phyloP scores from a whole-genome alignment of 2,113 vertebrate genomes.

The Smithornis capensis region DNA sequence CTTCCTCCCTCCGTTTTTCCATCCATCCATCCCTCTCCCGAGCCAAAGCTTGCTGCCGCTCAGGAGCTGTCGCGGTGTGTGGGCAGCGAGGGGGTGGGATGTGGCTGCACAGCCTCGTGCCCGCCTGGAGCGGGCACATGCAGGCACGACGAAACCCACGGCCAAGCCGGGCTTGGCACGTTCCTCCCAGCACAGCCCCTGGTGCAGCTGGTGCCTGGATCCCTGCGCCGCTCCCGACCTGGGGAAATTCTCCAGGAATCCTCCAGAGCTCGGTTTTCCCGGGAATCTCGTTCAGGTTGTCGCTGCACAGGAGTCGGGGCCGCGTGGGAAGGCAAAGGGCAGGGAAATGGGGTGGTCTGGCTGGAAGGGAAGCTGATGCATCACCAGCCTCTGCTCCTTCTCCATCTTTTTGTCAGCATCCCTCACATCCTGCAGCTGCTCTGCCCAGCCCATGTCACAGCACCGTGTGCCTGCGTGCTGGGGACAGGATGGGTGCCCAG shows the following conservation, averaged over 20 bases:
- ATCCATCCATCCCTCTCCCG: not conserved
- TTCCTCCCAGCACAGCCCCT: not conserved
- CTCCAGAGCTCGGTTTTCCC: not conserved
- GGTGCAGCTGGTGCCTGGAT: not conserved
- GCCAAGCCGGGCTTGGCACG: not conserved
- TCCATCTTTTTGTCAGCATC: not conserved
- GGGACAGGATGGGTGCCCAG: not conserved
- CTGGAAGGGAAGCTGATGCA: not conserved
- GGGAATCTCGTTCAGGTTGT: not conserved
- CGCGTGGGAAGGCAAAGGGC: not conserved
- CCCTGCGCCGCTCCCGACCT: not conserved
- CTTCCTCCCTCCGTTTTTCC: not conserved
- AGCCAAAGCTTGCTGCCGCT: not conserved
- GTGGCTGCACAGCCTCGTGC: not conserved
- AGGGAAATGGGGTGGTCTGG: not conserved
- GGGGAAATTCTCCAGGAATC: not conserved
- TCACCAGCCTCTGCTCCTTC: not conserved
- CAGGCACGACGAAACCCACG: not conserved
- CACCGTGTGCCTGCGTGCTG: not conserved
- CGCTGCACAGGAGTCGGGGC: not conserved
- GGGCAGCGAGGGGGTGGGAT: not conserved
- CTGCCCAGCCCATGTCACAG: not conserved
- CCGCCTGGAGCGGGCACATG: not conserved
- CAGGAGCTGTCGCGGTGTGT: not conserved
- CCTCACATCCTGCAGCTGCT: not conserved